Conservation (phyloP, 2,797 vertebrate genomes). For the Mormyrops boulengeri region DNA sequence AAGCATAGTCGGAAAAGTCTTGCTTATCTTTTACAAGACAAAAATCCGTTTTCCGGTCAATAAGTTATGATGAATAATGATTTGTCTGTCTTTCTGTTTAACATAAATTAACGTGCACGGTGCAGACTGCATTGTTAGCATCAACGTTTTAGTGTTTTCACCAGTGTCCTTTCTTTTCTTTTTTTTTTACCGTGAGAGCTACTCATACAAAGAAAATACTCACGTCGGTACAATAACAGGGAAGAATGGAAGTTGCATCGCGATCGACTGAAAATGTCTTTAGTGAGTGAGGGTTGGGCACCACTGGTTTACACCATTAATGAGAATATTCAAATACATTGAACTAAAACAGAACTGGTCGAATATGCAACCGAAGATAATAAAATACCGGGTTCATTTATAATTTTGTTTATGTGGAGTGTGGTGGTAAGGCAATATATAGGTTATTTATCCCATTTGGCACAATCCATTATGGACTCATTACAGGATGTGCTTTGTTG, state of each 20-base stretch:
- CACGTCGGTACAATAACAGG: not conserved
- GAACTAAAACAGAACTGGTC: too few relatives aligned
- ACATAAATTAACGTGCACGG: not conserved
- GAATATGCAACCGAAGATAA: too few relatives aligned
- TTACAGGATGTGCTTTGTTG: not conserved
- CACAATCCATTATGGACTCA: too few relatives aligned
- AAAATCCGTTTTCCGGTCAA: not conserved
- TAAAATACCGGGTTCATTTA: too few relatives aligned
- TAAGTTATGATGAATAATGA: not conserved
- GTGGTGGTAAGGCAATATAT: too few relatives aligned
- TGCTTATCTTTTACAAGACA: not conserved
- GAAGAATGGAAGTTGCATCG: not conserved
- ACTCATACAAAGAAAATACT: not conserved
- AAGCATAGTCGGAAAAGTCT: not conserved
- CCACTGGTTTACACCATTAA: not conserved
- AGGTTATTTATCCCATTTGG: too few relatives aligned
- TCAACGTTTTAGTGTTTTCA: not conserved
- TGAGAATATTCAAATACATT: too few relatives aligned
- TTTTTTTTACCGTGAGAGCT: not conserved
- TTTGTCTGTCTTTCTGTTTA: not conserved
- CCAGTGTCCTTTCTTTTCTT: not conserved
- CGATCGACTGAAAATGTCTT: not conserved
- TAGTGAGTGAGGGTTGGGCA: not conserved
- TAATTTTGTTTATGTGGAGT: too few relatives aligned
- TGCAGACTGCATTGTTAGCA: not conserved